Evolutionary conservation across 2,113 vertebrate species (phyloP), one percentile per base, ranked within the genome.

Genomic region (Callipepla californica): DNA sequence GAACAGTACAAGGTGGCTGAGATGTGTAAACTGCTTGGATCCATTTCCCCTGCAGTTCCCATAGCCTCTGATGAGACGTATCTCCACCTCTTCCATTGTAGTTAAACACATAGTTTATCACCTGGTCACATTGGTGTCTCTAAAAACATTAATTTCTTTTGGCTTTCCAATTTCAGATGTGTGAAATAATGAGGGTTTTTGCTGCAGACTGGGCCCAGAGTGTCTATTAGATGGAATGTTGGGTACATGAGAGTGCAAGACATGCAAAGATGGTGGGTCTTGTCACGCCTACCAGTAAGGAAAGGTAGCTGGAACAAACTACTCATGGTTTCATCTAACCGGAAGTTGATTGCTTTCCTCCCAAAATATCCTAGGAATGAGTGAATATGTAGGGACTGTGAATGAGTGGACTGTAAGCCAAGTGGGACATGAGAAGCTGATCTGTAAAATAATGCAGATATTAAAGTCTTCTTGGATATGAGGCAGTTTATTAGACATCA

Each of bases 11-110:
- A 67, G 78, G 17, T 59, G 30, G 0, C 45, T 53, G n/a, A 83
- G 26, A 58, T 26, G 13, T 23, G 12, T 44, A 3, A 2, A 0
- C 16, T 42, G 20, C 53, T 62, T 2, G 2, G 13, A 13, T 32
- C n/a, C 51, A 3, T 57, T 81, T 80, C 55, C 34, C 16, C n/a
- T 72, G 13, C 48, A 88, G 21, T n/a, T 74, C 23, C 19, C 20
- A 32, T 4, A 1, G 1, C 9, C 14, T 66, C n/a, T 48, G 66
- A 61, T 66, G 36, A 45, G 17, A 13, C 3, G 28, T 14, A 28
- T 23, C 42, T 91, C 6, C 8, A 61, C 8, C 19, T 73, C 30
- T 53, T 76, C 30, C 9, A 26, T 6, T 22, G 14, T 61, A 7
- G 21, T 51, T 85, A 57, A 17, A 36, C 2, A 2, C 10, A 5